A percentile compares a stretch with the other conserved stretches of the same genome.
Conservation (phyloP, 2,113 vertebrate species). For the Oncorhynchus clarkii region DNA sequence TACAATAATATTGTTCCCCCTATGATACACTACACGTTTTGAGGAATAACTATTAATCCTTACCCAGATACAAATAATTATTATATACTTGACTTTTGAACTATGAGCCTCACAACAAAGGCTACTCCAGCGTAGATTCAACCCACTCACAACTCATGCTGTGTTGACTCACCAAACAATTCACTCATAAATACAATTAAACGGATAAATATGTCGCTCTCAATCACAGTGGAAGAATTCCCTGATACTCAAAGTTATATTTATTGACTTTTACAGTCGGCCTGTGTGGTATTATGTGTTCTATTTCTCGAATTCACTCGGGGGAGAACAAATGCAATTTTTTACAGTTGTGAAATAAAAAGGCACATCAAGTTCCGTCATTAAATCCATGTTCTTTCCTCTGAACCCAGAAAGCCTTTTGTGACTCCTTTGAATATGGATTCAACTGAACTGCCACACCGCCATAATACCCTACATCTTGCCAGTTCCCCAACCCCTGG, state of each 20-base stretch:
- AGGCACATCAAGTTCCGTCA: conserved; percentile 10
- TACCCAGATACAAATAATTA: conserved; percentile 13
- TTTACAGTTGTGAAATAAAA: conserved; percentile 23
- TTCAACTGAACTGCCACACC: neutral
- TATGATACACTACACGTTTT: conserved; percentile 18
- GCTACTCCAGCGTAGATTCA: neutral
- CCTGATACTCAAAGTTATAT: neutral
- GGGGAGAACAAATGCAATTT: neutral
- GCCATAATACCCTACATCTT: neutral
- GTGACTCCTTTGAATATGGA: conserved; percentile 23
- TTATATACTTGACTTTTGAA: neutral
- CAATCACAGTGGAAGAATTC: conserved; percentile 28
- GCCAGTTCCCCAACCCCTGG: neutral
- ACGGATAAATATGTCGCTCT: conserved; percentile 27
- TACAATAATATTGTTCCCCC: conserved; percentile 12
- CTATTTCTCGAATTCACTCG: neutral
- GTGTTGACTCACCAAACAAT: conserved; percentile 47
- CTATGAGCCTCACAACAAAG: conserved; percentile 21
- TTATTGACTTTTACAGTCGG: conserved; percentile 40
- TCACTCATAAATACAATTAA: conserved; percentile 17
- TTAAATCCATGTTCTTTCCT: conserved; percentile 29
- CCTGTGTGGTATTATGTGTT: conserved; percentile 8
- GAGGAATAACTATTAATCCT: conserved; percentile 24
- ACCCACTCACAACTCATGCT: neutral
- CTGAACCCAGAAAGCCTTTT: conserved; percentile 6